Evolutionary conservation across 2,888 invertebrate species (phyloP).

Genomic region (Morpho helenor): DNA sequence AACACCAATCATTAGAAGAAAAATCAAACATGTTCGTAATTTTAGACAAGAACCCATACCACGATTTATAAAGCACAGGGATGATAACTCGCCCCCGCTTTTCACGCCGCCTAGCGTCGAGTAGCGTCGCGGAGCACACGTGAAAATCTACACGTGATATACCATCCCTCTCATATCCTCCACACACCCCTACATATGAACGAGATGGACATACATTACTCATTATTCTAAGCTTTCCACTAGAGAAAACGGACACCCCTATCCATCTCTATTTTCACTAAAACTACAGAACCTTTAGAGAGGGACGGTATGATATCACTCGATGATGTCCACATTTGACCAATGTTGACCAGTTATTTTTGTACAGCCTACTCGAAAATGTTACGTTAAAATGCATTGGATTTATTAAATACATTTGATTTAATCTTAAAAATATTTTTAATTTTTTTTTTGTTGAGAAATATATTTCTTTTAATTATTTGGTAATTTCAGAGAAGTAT

Average conservation of each 20-base stretch:
- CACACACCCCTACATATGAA: slow-evolving; percentile 68
- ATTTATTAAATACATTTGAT: no score
- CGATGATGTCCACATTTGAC: slow-evolving; percentile 53
- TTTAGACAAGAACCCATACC: no score
- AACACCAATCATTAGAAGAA: no score
- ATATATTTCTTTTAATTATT: no score
- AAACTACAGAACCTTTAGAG: slow-evolving; percentile 46
- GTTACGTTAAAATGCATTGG: slow-evolving; percentile 34
- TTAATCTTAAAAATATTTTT: no score
- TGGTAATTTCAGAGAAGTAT: no score
- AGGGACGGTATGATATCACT: slow-evolving; percentile 49
- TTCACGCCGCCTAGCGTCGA: slow-evolving; percentile 70
- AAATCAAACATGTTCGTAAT: no score
- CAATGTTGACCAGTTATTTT: slow-evolving; percentile 47
- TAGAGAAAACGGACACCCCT: slow-evolving; percentile 69
- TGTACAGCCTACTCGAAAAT: slow-evolving; percentile 55
- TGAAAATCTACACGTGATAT: slow-evolving; percentile 35
- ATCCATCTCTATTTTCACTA: slow-evolving; percentile 65
- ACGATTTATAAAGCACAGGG: slow-evolving; percentile 14
- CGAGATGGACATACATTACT: slow-evolving; percentile 65
- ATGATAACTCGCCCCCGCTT: slow-evolving; percentile 27
- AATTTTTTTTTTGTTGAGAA: no score
- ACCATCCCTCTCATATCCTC: slow-evolving; percentile 67
- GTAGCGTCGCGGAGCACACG: slow-evolving; percentile 56
- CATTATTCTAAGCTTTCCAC: slow-evolving; percentile 59